Base-by-base conservation (phyloP, 2,797 vertebrate species). In the Etheostoma perlongum region DNA sequence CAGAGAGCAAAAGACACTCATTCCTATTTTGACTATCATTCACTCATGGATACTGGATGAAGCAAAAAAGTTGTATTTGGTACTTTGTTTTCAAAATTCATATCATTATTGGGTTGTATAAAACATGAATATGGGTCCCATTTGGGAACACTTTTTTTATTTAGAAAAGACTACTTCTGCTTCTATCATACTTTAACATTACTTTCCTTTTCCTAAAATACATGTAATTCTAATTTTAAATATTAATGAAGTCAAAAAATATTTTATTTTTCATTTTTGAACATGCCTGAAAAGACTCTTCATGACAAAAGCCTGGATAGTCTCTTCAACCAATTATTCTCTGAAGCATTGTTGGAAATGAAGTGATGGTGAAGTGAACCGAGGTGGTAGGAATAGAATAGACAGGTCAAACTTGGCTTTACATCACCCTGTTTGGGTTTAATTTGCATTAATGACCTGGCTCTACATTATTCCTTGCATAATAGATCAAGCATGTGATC, bases 1-100 rank as follows among this genome's bases (percentile, higher is more conserved):
- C 58, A 57, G 14, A 76, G 61, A 85, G 51, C 69, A 79, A 66
- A 76, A 66, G 51, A 61, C 55, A 54, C 27, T 70, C 65, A 30
- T 19, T 72, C 57, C 30, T 68, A 18, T 65, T 67, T 27, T 46
- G 36, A 27, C 59, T 30, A 10, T 67, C 27, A 52, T 58, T 59
- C 51, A 55, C 47, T 79, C 16, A 18, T 9, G 36, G 46, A 72
- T 4, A 44, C 13, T 2, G 4, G 13, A 25, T 13, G 5, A 30
- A 30, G 10, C 21, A 6, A 23, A 60, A 15, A 13, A 11, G 3
- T 30, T 1, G 36, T 40, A 40, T 40, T 27, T 25, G 3, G 27
- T 23, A 19, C 25, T 25, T 42, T 46, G 52, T 6, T 40, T 40
- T 63, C 42, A 44, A 18, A 44, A 49, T 52, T 6, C 40, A 54